Evolutionary conservation across 2,888 invertebrate genomes (phyloP).

Genomic region (Drosophila vallismaia): DNA sequence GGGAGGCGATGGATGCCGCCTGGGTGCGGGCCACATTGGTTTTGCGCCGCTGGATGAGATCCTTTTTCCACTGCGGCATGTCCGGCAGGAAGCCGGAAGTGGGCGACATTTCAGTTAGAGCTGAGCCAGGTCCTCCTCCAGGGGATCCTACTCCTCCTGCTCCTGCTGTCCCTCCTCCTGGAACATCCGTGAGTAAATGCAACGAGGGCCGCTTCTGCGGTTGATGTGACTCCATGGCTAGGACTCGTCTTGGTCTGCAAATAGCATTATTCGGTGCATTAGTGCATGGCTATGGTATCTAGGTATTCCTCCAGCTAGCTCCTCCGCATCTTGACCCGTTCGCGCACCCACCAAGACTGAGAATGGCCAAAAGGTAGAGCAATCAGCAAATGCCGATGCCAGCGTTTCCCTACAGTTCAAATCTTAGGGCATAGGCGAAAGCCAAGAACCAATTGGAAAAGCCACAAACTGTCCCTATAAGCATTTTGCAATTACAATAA

Average conservation of each 20-base stretch:
- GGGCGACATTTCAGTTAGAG: conserved; percentile 40
- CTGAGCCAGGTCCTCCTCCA: conserved; percentile 19
- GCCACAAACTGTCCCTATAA: not conserved
- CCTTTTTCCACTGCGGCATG: conserved; percentile 93
- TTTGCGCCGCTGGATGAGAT: conserved; percentile 89
- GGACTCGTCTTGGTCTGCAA: conserved; percentile 55
- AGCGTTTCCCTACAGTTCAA: conserved; percentile 24
- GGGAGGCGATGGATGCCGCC: conserved; percentile 45
- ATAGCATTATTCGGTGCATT: conserved; percentile 51
- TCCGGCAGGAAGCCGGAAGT: conserved; percentile 73
- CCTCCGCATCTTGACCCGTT: conserved; percentile 59
- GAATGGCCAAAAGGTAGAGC: conserved; percentile 29
- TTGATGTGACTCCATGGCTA: conserved; percentile 39
- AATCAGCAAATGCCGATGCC: conserved; percentile 26
- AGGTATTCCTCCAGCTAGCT: not conserved
- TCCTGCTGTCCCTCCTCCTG: conserved; percentile 22
- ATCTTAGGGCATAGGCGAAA: conserved; percentile 22
- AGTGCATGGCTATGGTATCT: conserved; percentile 28
- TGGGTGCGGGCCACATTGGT: conserved; percentile 82
- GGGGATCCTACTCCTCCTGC: not conserved
- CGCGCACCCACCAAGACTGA: conserved; percentile 57
- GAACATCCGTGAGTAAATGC: conserved; percentile 33
- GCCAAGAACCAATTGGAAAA: conserved; percentile 9
- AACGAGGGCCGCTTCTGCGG: conserved; percentile 36
- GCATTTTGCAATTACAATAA: not conserved